These are phyloP conservation scores for Euwallacea similis DNA, from an alignment of 1,140 invertebrate genomes.

Conservation along the genomic window DNA sequence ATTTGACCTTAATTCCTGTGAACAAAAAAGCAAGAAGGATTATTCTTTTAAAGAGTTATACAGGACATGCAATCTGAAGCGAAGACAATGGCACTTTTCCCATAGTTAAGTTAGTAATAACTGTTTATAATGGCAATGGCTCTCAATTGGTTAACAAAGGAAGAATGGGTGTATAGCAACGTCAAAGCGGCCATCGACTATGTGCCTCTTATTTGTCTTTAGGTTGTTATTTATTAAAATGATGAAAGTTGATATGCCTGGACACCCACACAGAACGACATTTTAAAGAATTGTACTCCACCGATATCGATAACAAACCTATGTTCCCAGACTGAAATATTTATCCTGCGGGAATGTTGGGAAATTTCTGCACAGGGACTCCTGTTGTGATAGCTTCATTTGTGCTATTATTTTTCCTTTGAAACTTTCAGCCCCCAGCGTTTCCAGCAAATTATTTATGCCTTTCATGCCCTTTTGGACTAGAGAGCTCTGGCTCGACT, in stretches of 20 bases:
- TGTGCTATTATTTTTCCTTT: conserved; percentile 10
- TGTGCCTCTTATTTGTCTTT: too few relatives aligned
- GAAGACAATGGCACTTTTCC: conserved; percentile 11
- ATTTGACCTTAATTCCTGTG: conserved; percentile 15
- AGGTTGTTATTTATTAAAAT: too few relatives aligned
- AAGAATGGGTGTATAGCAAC: conserved; percentile 7
- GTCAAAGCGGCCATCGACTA: background rate
- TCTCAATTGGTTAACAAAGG: conserved; percentile 15
- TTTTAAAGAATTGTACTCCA: background rate
- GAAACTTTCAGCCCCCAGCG: conserved; percentile 9
- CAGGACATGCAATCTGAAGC: conserved; percentile 7
- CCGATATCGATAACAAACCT: too few relatives aligned
- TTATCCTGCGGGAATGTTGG: conserved; percentile 11
- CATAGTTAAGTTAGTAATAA: conserved; percentile 20
- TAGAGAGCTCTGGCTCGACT: background rate
- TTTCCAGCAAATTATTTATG: conserved; percentile 9
- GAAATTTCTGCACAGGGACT: conserved; percentile 11
- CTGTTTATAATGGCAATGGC: conserved; percentile 8
- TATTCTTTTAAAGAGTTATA: conserved; percentile 6
- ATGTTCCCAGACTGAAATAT: background rate
- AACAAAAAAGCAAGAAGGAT: background rate
- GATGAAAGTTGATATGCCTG: too few relatives aligned
- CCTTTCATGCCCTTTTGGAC: conserved; percentile 1
- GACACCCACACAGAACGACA: background rate
- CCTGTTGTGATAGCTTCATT: conserved; percentile 14